These are phyloP conservation scores for Epizoanthus stellaris DNA, from an alignment of 92 coral and sea anemone genomes.

Conservation along the genomic window DNA sequence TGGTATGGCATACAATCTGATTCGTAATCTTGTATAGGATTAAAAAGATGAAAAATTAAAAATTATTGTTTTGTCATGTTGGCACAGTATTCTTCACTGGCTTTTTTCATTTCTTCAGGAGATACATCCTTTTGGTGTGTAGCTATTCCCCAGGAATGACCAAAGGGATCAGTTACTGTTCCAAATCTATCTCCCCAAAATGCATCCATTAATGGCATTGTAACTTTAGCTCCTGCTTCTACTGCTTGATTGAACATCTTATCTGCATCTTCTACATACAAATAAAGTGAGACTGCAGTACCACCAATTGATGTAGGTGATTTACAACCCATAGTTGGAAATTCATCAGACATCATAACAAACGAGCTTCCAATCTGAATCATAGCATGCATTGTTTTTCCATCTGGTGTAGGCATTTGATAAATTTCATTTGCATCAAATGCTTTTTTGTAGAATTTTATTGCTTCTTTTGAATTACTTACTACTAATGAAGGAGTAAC, in stretches of 20 bases:
- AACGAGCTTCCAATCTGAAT: too few relatives aligned
- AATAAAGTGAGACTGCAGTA: background rate
- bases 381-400: too few relatives aligned
- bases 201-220: background rate
- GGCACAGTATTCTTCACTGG: background rate
- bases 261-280: background rate
- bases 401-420: too few relatives aligned
- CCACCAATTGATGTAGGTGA: background rate
- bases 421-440: too few relatives aligned
- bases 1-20: too few relatives aligned
- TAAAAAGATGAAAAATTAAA: too few relatives aligned
- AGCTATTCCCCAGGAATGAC: background rate
- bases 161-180: background rate
- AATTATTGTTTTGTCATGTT: too few relatives aligned
- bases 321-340: background rate
- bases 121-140: background rate
- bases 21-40: too few relatives aligned
- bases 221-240: background rate
- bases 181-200: background rate
- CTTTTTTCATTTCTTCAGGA: background rate
- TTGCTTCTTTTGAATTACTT: too few relatives aligned
- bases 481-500: too few relatives aligned
- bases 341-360: background rate
- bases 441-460: too few relatives aligned
- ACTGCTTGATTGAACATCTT: background rate